Evolutionary conservation across 1,140 invertebrate genomes (phyloP), one percentile per base, ranked within the genome.

Genomic region (Pachypeltis micranthus): DNA sequence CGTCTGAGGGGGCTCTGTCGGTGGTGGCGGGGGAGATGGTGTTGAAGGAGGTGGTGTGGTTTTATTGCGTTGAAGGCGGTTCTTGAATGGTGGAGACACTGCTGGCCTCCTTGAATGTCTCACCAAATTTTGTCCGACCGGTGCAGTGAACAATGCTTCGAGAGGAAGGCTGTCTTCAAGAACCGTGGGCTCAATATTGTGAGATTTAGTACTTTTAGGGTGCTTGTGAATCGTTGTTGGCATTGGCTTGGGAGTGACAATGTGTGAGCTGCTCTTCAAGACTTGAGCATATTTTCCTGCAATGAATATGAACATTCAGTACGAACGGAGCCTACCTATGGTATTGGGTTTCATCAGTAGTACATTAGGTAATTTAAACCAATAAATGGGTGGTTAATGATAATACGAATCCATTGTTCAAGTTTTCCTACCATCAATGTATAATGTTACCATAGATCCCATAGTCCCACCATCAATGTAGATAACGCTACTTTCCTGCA

Each of bases 261-360:
- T 51, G 57, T 69, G 69, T 16, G 63, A 81, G 72, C 63, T 87
- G 68, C 86, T 88, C 67, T 87, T 83, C 4, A 89, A 74, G 2
- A 93, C 85, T 73, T 88, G 85, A 12, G 88, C 88, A 69, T 93
- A 93, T 74, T 91, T 90, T 59, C 88, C 31, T 39, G 31, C 7
- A 39, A 39, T 39, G 7, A 39, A n/a, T n/a, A n/a, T n/a, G n/a
- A n/a, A n/a, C n/a, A n/a, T n/a, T n/a, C n/a, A n/a, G n/a, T n/a
- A n/a, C n/a, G n/a, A n/a, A n/a, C n/a, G n/a, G n/a, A n/a, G n/a
- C n/a, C n/a, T n/a, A n/a, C n/a, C n/a, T n/a, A n/a, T n/a, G n/a
- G n/a, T n/a, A n/a, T n/a, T n/a, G n/a, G n/a, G n/a, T n/a, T n/a
- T n/a, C n/a, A n/a, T n/a, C n/a, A n/a, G n/a, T n/a, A n/a, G n/a